Evolutionary conservation across 2,113 vertebrate genomes (phyloP).

Genomic region (Andinoacara biseriatus): DNA sequence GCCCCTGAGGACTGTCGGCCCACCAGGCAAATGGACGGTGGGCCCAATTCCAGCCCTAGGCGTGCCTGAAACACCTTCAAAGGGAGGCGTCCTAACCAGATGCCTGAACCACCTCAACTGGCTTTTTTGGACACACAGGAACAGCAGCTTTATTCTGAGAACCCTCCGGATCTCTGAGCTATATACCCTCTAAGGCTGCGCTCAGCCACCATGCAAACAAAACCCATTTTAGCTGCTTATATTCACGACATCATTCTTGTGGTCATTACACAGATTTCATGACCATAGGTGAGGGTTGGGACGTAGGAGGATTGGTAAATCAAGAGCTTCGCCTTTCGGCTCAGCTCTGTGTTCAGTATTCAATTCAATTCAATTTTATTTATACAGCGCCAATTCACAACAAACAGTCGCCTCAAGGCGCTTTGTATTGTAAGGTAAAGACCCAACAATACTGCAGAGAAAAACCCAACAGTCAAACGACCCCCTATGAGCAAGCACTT

Average conservation of each 20-base stretch:
- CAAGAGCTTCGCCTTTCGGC: neutral
- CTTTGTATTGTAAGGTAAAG: too few relatives aligned
- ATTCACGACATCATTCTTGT: neutral
- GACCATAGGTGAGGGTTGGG: neutral
- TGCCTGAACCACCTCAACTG: neutral
- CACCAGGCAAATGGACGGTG: too few relatives aligned
- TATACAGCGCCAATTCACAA: too few relatives aligned
- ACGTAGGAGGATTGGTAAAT: neutral
- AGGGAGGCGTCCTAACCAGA: neutral
- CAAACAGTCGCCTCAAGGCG: too few relatives aligned
- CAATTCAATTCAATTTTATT: too few relatives aligned
- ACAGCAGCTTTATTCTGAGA: neutral
- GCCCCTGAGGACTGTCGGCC: too few relatives aligned
- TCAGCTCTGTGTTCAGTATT: neutral
- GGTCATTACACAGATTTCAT: neutral
- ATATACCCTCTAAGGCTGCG: neutral
- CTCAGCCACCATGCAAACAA: too few relatives aligned
- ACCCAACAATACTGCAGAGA: too few relatives aligned
- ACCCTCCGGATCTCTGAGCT: neutral
- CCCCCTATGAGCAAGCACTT: too few relatives aligned
- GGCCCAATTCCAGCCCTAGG: too few relatives aligned
- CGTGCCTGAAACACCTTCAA: neutral
- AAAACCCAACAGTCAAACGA: too few relatives aligned
- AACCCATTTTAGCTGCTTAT: neutral
- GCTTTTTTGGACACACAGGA: neutral